These are phyloP conservation scores for Drosophila prolongata DNA, from an alignment of 2,888 invertebrate species.

Conservation along the genomic window DNA sequence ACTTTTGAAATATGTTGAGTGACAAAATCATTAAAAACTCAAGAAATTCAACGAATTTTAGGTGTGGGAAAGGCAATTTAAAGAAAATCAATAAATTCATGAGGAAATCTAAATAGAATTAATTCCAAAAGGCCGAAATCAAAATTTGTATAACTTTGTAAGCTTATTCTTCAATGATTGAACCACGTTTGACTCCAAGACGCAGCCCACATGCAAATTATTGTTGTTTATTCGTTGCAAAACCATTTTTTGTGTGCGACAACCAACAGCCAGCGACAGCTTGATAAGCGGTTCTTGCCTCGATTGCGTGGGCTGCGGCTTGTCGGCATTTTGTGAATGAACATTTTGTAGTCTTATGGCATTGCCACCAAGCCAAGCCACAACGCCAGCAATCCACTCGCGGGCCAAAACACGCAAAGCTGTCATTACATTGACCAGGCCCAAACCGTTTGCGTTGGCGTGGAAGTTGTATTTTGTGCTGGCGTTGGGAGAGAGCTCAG, in stretches of 20 bases:
- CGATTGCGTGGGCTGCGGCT: conserved; percentile 66
- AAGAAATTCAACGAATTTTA: not conserved
- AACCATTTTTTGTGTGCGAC: conserved; percentile 32
- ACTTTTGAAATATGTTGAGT: not conserved
- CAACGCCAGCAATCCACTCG: conserved; percentile 27
- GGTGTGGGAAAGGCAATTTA: not conserved
- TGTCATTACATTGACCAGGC: conserved; percentile 70
- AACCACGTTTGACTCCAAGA: conserved; percentile 32
- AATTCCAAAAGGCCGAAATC: conserved; percentile 5
- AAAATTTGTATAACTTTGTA: conserved; percentile 15
- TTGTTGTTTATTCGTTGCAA: conserved; percentile 32
- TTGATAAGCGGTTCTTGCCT: conserved; percentile 67
- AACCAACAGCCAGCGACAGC: conserved; percentile 42
- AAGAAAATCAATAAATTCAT: conserved; percentile 5
- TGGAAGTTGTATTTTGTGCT: conserved; percentile 29
- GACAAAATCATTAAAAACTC: not conserved
- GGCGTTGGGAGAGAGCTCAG: conserved; percentile 32
- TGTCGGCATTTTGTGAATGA: conserved; percentile 75
- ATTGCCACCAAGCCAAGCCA: conserved; percentile 22
- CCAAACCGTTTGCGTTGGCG: conserved; percentile 57
- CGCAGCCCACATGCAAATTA: conserved; percentile 44
- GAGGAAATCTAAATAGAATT: not conserved
- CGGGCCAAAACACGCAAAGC: conserved; percentile 62
- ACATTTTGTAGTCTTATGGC: conserved; percentile 42
- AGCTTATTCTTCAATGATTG: conserved; percentile 30